Conservation (phyloP, 1,140 invertebrate genomes). For the Hypothenemus hampei region DNA sequence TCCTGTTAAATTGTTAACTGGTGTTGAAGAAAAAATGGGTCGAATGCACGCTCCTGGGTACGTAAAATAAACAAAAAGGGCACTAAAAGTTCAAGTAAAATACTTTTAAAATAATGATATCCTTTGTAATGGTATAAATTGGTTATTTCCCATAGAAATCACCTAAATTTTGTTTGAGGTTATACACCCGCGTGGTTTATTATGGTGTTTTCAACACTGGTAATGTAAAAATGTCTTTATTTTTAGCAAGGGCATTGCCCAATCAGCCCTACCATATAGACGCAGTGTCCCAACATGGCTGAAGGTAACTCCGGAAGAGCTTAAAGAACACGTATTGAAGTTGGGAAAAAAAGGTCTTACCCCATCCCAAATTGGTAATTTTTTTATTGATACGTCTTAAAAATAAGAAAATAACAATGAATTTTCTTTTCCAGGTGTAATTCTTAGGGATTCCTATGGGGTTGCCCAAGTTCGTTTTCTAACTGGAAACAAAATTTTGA, state of each 20-base stretch:
- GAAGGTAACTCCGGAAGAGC: conserved; percentile 94
- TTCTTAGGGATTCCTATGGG: conserved; percentile 97
- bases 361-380: conserved; percentile 95
- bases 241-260: conserved; percentile 99
- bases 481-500: conserved; percentile 95
- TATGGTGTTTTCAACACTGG: not conserved
- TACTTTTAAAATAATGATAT: not conserved
- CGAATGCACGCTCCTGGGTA: conserved; percentile 97
- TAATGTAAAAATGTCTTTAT: conserved; percentile 18
- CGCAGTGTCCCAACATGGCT: conserved; percentile 98
- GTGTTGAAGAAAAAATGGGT: conserved; percentile 83
- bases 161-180: conserved; percentile 30
- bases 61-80: conserved; percentile 41
- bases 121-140: too few relatives aligned
- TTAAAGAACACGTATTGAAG: conserved; percentile 96
- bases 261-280: conserved; percentile 96
- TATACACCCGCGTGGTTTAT: conserved; percentile 38
- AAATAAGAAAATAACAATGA: not conserved
- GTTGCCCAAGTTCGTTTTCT: conserved; percentile 98
- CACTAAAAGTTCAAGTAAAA: not conserved
- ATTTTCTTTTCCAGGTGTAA: conserved; percentile 73
- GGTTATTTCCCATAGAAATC: too few relatives aligned
- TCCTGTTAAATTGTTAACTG: conserved; percentile 4
- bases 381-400: not conserved
- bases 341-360: conserved; percentile 97